Evolutionary conservation across 2,888 invertebrate species (phyloP).

Genomic region (Lamproptera curius): DNA sequence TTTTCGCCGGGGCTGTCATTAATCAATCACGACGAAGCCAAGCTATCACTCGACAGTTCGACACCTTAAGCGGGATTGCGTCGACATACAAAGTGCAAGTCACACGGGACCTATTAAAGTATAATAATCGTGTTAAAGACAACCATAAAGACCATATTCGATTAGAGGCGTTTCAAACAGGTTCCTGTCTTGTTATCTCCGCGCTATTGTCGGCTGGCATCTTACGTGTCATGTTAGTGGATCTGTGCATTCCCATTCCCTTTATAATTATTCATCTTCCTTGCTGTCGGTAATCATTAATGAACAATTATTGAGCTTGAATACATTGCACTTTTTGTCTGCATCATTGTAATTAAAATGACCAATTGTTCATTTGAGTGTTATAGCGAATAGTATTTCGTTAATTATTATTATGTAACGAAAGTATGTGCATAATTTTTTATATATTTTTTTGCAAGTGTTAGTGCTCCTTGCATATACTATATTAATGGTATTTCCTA

Average conservation of each 20-base stretch:
- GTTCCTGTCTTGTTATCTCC: slow-evolving; percentile 68
- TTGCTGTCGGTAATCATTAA: slow-evolving; percentile 36
- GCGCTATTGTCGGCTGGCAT: slow-evolving; percentile 54
- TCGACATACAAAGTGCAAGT: slow-evolving; percentile 64
- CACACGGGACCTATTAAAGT: slow-evolving; percentile 72
- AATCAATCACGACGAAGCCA: slow-evolving; percentile 66
- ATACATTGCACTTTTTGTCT: slow-evolving; percentile 22
- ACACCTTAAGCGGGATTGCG: slow-evolving; percentile 56
- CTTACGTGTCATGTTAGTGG: slow-evolving; percentile 46
- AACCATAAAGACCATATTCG: slow-evolving; percentile 74
- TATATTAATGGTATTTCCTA: no score
- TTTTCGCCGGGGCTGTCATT: slow-evolving; percentile 70
- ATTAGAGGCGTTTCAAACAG: slow-evolving; percentile 70
- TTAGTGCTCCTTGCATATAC: no score
- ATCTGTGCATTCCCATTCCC: slow-evolving; percentile 52
- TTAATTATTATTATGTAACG: no score
- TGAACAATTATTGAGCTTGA: slow-evolving; percentile 26
- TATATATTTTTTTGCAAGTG: no score
- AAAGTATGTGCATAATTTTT: no score
- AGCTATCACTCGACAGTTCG: slow-evolving; percentile 68
- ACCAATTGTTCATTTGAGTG: slow-evolving; percentile 7
- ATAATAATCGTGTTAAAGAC: slow-evolving; percentile 77
- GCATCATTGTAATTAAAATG: slow-evolving; percentile 23
- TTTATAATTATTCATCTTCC: slow-evolving; percentile 52
- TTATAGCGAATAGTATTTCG: no score